A percentile compares a stretch with the other conserved stretches of the same genome.
phyloP scores from a whole-genome alignment of 2,797 vertebrate species.

The Odontamblyopus rebecca region DNA sequence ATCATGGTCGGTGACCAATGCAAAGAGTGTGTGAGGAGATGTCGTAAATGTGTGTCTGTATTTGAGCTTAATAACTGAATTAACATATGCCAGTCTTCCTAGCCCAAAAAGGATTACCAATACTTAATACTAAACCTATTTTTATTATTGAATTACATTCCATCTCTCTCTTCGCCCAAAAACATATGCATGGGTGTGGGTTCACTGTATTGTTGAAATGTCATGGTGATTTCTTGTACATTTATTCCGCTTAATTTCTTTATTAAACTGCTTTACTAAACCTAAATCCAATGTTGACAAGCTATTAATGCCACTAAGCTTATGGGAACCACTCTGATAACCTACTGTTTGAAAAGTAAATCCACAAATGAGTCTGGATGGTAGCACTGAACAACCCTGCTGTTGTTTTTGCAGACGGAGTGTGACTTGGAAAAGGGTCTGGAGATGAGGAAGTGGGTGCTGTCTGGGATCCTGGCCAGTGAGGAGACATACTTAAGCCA shows the following conservation, averaged over 20 bases:
- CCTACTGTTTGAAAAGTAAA: background rate
- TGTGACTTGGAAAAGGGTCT: constrained; percentile 94
- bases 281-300: background rate
- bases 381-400: background rate
- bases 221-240: too few species aligned
- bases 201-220: background rate
- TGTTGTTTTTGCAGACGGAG: constrained; percentile 81
- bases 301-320: background rate
- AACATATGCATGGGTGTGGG: background rate
- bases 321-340: background rate
- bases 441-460: constrained; percentile 98
- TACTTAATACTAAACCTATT: background rate
- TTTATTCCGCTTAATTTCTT: too few species aligned
- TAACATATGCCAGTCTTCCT: too few species aligned
- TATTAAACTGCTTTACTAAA: background rate
- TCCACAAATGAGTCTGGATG: background rate
- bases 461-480: constrained; percentile 94
- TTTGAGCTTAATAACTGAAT: too few species aligned
- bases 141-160: background rate
- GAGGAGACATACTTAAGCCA: constrained; percentile 97
- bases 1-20: too few species aligned
- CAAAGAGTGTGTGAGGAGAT: too few species aligned
- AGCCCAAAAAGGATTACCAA: too few species aligned
- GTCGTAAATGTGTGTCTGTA: too few species aligned
- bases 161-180: background rate